Percentiles rank a stretch among this genome's conserved stretches.
Conservation (phyloP, 2,888 invertebrate genomes). For the Tolmerus cingulatus region DNA sequence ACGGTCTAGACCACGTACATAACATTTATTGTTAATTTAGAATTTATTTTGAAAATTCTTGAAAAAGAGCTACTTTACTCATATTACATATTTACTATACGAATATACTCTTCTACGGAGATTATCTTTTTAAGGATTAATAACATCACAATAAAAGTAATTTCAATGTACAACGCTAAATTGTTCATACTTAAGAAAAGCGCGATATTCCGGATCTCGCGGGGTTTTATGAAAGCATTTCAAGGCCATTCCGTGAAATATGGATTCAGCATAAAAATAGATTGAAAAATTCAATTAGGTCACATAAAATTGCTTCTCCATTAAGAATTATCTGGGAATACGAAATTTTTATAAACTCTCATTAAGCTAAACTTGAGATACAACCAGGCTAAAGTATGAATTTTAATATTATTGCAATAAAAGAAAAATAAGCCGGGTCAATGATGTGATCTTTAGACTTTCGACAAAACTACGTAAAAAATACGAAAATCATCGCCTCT, state of each 20-base stretch:
- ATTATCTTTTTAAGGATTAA: too few relatives aligned
- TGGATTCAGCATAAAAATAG: neutral
- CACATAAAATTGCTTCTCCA: neutral
- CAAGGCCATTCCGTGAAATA: neutral
- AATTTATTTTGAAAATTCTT: too few relatives aligned
- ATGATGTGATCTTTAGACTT: neutral
- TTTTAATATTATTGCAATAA: neutral
- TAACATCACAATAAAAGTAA: too few relatives aligned
- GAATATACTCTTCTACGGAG: too few relatives aligned
- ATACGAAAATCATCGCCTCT: neutral
- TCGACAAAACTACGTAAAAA: neutral
- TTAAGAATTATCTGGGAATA: neutral
- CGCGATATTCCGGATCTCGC: neutral
- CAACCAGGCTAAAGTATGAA: neutral
- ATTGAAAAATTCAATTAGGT: neutral
- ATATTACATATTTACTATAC: too few relatives aligned
- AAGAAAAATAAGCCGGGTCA: neutral
- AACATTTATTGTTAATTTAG: too few relatives aligned
- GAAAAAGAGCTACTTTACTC: too few relatives aligned
- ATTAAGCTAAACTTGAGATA: neutral
- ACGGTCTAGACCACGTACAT: too few relatives aligned
- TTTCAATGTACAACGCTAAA: neutral
- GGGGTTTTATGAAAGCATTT: neutral
- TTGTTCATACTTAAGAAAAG: neutral
- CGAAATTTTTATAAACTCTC: neutral